Conservation (phyloP, 2,113 vertebrate species). For the Euleptes europaea region DNA sequence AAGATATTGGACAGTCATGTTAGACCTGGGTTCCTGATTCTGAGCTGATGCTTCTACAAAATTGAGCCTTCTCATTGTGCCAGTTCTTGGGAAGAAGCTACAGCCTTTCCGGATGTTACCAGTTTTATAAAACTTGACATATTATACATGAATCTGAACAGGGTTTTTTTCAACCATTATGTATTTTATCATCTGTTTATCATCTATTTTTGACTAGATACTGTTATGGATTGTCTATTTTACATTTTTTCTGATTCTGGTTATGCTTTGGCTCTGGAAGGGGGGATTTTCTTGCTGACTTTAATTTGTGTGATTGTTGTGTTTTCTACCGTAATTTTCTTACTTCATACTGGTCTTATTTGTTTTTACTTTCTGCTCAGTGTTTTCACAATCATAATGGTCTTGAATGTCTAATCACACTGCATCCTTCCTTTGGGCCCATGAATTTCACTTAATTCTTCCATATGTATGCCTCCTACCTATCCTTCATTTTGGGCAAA, state of each 20-base stretch:
- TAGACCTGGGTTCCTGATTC: background rate
- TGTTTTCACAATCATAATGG: background rate
- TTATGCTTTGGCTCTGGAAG: no score
- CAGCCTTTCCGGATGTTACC: background rate
- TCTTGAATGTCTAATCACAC: background rate
- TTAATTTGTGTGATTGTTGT: no score
- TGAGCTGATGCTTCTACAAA: background rate
- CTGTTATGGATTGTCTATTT: no score
- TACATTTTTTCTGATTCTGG: no score
- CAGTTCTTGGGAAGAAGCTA: background rate
- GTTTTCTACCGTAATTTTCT: no score
- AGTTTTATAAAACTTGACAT: background rate
- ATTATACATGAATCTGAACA: background rate
- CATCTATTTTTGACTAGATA: no score
- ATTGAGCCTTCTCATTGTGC: background rate
- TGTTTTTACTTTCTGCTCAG: no score
- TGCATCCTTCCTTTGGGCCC: background rate
- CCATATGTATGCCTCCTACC: background rate
- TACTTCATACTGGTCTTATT: no score
- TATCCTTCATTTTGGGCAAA: background rate
- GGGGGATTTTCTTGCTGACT: no score
- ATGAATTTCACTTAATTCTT: background rate
- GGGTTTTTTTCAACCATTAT: background rate
- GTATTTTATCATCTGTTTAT: no score
- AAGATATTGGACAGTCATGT: background rate